Conservation (phyloP, 2,797 vertebrate species). For the Lepilemur ruficaudatus region DNA sequence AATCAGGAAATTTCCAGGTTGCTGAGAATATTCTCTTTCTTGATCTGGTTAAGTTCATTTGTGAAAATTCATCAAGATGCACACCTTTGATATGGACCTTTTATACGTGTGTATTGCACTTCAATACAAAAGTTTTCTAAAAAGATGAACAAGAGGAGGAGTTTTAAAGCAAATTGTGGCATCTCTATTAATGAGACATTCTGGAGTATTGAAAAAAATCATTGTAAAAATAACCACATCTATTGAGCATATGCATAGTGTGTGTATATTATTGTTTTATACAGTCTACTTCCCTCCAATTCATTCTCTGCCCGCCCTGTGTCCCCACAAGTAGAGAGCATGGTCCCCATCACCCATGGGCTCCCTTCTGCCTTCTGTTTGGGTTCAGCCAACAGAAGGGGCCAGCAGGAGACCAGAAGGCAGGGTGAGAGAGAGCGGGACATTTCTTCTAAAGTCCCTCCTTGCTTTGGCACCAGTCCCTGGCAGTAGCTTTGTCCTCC, state of each 20-base stretch:
- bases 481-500: fast-evolving
- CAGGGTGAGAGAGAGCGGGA: too few relatives aligned
- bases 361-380: neutral
- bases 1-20: neutral
- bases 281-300: too few relatives aligned
- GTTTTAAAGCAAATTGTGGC: neutral
- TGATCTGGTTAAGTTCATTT: neutral
- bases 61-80: neutral
- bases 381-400: neutral
- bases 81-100: neutral
- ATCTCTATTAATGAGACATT: neutral
- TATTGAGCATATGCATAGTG: too few relatives aligned
- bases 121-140: neutral
- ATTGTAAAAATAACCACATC: neutral
- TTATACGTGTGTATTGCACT: neutral
- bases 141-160: neutral
- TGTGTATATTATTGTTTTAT: neutral
- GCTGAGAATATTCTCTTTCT: neutral
- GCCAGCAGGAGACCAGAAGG: too few relatives aligned
- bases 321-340: neutral
- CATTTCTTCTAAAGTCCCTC: neutral
- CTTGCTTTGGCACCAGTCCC: neutral
- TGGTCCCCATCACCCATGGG: neutral
- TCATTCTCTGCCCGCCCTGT: neutral
- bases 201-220: neutral